Evolutionary conservation across 2,113 vertebrate species (phyloP).

Genomic region (Spilogale gracilis): DNA sequence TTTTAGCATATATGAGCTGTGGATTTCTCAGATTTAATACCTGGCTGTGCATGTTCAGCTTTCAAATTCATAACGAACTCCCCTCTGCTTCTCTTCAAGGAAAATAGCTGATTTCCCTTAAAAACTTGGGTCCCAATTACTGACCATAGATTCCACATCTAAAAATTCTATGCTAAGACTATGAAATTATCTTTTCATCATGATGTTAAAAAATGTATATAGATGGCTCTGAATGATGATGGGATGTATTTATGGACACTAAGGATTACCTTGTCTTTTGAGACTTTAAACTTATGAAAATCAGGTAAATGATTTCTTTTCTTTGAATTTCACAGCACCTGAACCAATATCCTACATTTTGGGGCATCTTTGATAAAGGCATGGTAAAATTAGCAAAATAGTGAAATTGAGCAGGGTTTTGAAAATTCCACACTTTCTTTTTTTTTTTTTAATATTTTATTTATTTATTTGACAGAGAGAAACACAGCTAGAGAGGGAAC

Average conservation of each 20-base stretch:
- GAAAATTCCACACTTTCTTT: background rate
- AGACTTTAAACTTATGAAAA: background rate
- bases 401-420: background rate
- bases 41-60: background rate
- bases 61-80: background rate
- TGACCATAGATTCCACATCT: background rate
- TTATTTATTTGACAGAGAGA: too few species aligned
- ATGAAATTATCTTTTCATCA: background rate
- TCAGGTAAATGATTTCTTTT: background rate
- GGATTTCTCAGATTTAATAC: background rate
- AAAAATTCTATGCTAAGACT: background rate
- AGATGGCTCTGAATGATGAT: background rate
- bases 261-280: background rate
- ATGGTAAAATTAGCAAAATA: slow-evolving; percentile 3
- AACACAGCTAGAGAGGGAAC: too few species aligned
- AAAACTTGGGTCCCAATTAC: background rate
- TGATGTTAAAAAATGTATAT: background rate
- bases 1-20: background rate
- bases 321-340: background rate
- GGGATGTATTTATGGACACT: background rate
- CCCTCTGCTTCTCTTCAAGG: background rate
- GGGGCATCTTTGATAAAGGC: background rate
- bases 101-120: background rate
- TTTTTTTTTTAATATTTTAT: background rate
- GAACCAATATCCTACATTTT: background rate